Evolutionary conservation across 2,888 invertebrate species (phyloP).

Genomic region (Lumbricus terrestris): DNA sequence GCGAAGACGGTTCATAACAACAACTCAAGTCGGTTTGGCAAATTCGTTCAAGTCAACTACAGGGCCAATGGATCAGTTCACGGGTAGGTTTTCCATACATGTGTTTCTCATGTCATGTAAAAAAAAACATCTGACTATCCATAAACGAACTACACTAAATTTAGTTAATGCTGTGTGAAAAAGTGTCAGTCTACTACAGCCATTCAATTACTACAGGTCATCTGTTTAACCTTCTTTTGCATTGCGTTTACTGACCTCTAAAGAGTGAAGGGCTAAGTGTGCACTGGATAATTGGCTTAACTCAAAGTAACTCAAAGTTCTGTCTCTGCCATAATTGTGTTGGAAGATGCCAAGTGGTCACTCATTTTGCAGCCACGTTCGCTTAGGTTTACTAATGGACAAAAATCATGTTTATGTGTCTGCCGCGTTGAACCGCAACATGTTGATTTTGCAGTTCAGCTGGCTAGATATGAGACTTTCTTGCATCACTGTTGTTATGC

Average conservation of each 20-base stretch:
- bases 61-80: conserved; percentile 98
- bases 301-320: too few species aligned
- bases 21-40: conserved; percentile 94
- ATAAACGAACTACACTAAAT: neutral
- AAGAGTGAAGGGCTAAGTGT: neutral
- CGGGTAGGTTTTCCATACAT: conserved; percentile 67
- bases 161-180: too few species aligned
- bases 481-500: too few species aligned
- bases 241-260: neutral
- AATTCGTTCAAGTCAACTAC: conserved; percentile 96
- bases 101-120: neutral
- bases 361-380: neutral
- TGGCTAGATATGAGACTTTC: too few species aligned
- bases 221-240: neutral
- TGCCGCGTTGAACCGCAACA: too few species aligned
- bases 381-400: neutral
- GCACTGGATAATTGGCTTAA: too few species aligned
- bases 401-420: neutral
- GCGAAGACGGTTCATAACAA: conserved; percentile 96
- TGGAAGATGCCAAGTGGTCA: neutral
- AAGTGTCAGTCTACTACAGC: too few species aligned
- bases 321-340: neutral
- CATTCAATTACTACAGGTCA: too few species aligned
- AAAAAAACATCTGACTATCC: neutral
- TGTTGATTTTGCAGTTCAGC: too few species aligned